These are phyloP conservation scores for Ondatra zibethicus DNA, from an alignment of 2,113 vertebrate genomes.

Conservation along the genomic window DNA sequence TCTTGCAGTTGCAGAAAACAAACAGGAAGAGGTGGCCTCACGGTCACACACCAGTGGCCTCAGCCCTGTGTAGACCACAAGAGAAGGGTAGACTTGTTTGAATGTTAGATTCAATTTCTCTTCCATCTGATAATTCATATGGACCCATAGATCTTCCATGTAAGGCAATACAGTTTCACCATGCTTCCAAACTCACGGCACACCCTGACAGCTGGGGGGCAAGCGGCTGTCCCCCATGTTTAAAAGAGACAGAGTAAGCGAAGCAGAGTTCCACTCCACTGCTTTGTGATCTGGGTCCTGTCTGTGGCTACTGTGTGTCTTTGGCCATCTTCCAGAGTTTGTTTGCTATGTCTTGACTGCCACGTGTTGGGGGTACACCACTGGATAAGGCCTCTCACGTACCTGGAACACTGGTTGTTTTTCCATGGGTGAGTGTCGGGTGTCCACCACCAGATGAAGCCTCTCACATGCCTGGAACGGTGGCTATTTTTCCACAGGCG, in stretches of 20 bases:
- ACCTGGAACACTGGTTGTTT: background rate
- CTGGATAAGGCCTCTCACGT: background rate
- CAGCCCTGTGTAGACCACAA: background rate
- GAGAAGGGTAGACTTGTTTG: background rate
- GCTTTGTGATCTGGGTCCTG: background rate
- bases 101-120: background rate
- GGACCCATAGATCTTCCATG: background rate
- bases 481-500: background rate
- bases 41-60: too few species aligned
- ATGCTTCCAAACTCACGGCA: background rate
- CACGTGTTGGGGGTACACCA: background rate
- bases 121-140: background rate
- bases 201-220: background rate
- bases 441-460: rapidly evolving
- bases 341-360: background rate
- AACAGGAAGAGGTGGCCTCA: background rate
- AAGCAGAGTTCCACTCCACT: background rate
- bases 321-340: background rate
- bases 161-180: background rate
- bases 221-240: background rate
- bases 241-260: too few species aligned
- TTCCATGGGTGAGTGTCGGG: background rate
- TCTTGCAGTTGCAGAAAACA: background rate
- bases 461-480: background rate
- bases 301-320: background rate